Conservation (phyloP, 2,113 vertebrate species). For the Ciconia boyciana region DNA sequence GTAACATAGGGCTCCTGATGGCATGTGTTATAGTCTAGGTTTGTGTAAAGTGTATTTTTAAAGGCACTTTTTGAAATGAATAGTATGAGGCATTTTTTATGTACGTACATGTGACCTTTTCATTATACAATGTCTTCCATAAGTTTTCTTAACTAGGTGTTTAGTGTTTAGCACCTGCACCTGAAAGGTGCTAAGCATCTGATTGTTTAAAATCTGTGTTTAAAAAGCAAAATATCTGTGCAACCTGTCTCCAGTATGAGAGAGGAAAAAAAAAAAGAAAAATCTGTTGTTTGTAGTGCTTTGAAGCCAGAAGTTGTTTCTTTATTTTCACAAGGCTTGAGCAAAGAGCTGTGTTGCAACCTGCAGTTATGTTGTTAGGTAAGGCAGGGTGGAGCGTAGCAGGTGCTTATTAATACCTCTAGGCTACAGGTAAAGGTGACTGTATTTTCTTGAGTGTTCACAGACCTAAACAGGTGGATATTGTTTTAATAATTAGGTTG, state of each 20-base stretch:
- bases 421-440: conserved; percentile 68
- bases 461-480: conserved; percentile 46
- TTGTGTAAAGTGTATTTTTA: neutral
- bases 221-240: neutral
- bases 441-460: neutral
- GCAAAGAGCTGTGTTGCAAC: conserved; percentile 47
- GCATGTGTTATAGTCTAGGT: neutral
- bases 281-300: neutral
- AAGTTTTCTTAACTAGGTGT: neutral
- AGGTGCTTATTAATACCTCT: conserved; percentile 71
- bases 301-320: neutral
- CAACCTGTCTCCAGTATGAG: neutral
- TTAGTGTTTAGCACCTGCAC: neutral
- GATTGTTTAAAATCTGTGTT: neutral
- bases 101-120: neutral
- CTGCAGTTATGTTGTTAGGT: conserved; percentile 46
- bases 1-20: neutral
- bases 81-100: neutral
- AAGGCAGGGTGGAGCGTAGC: conserved; percentile 53
- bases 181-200: neutral
- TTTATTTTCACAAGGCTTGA: conserved; percentile 34
- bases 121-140: neutral
- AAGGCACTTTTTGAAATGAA: neutral
- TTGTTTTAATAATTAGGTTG: neutral
- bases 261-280: neutral